phyloP scores from a whole-genome alignment of 1,140 invertebrate species.

The Drosophila baimaii region DNA sequence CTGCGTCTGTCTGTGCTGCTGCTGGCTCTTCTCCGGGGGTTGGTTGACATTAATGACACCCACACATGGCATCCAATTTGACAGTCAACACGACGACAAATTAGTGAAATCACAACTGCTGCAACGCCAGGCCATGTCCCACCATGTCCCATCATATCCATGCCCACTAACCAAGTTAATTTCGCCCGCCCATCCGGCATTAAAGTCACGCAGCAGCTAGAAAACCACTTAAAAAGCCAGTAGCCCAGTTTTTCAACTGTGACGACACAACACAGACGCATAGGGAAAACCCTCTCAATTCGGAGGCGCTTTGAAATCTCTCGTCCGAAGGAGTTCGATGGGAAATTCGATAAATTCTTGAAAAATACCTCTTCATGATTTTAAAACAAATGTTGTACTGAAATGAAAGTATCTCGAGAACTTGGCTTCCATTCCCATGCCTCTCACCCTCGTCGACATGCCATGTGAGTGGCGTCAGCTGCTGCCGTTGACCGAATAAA shows the following conservation, averaged over 20 bases:
- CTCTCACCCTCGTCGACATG: background rate
- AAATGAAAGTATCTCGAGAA: background rate
- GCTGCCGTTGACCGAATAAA: constrained; percentile 39
- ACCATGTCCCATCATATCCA: background rate
- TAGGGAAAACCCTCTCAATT: no score
- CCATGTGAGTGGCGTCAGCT: constrained; percentile 69
- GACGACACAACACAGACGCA: background rate
- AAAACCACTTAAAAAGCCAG: constrained; percentile 19
- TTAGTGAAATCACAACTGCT: constrained; percentile 74
- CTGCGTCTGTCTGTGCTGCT: constrained; percentile 51
- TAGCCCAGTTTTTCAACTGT: constrained; percentile 2
- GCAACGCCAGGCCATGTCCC: constrained; percentile 13
- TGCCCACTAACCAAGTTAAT: constrained; percentile 28
- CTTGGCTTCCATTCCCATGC: background rate
- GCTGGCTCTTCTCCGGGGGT: constrained; percentile 28
- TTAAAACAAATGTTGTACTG: background rate
- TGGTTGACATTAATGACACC: constrained; percentile 80
- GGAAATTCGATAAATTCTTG: background rate
- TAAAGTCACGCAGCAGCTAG: constrained; percentile 35
- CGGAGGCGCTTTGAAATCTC: no score
- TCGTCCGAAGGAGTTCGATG: no score
- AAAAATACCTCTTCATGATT: background rate
- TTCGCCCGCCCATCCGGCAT: constrained; percentile 10
- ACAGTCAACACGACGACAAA: constrained; percentile 77
- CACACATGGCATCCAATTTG: constrained; percentile 81